Conservation (phyloP, 2,888 invertebrate species). For the Hipparchia semele region DNA sequence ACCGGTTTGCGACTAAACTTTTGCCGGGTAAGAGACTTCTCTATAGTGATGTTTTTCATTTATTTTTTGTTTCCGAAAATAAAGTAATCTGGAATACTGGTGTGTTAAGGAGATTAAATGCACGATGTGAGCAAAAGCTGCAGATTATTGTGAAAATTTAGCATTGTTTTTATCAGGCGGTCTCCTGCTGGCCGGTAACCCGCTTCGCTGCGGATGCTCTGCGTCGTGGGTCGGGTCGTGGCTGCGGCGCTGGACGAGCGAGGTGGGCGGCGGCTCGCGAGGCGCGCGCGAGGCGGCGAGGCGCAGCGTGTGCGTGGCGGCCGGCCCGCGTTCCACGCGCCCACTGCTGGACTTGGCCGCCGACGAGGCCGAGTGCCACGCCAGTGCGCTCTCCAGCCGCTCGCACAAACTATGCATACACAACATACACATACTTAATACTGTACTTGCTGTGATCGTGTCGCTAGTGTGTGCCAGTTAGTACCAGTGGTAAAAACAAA, state of each 20-base stretch:
- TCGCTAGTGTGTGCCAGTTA: not conserved
- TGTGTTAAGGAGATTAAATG: no score
- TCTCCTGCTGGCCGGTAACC: constrained; percentile 89
- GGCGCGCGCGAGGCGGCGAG: constrained; percentile 54
- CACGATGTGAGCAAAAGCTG: no score
- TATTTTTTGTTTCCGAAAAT: no score
- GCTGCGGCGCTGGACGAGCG: constrained; percentile 93
- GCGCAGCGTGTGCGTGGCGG: constrained; percentile 54
- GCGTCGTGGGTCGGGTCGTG: constrained; percentile 93
- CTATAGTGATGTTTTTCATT: no score
- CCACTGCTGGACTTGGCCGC: constrained; percentile 87
- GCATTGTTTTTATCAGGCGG: constrained; percentile 76
- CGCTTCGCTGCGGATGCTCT: constrained; percentile 92
- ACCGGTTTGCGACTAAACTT: constrained; percentile 90
- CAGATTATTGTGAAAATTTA: no score
- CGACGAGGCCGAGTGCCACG: constrained; percentile 81
- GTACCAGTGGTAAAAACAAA: not conserved
- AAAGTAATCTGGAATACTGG: no score
- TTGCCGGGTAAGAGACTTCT: constrained; percentile 84
- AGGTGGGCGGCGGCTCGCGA: constrained; percentile 86
- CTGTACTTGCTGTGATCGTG: not conserved
- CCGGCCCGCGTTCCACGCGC: constrained; percentile 49
- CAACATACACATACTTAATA: not conserved
- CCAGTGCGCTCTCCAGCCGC: not conserved
- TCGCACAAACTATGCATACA: not conserved